phyloP scores from a whole-genome alignment of 2,113 vertebrate species.

The Atlantisia rogersi region DNA sequence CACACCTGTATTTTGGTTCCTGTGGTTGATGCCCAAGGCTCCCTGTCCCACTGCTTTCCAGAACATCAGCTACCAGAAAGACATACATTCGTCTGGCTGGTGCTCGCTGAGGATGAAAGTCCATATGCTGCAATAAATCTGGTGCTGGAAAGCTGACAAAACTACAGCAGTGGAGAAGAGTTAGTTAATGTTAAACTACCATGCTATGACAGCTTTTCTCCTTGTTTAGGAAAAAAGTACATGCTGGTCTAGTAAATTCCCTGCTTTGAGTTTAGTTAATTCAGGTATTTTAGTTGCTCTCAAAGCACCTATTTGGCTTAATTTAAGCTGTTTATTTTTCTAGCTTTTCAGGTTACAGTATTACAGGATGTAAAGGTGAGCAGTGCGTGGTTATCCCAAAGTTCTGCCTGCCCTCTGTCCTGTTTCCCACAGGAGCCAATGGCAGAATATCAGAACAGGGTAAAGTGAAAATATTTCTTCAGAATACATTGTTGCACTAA shows the following conservation, averaged over 20 bases:
- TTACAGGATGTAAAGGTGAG: background rate
- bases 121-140: background rate
- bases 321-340: background rate
- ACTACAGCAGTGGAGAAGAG: background rate
- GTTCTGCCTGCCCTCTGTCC: background rate
- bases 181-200: slow-evolving; percentile 14
- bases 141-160: background rate
- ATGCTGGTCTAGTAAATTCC: background rate
- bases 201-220: background rate
- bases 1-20: background rate
- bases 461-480: background rate
- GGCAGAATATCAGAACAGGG: background rate
- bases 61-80: background rate
- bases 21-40: background rate
- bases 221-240: background rate
- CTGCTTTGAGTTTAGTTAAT: background rate
- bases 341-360: background rate
- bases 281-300: background rate
- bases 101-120: background rate
- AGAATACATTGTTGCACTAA: background rate
- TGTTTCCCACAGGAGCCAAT: accelerated
- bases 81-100: background rate
- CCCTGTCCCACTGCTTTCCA: background rate
- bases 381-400: background rate
- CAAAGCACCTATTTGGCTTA: background rate